phyloP scores from a whole-genome alignment of 2,888 invertebrate genomes.

The Netelia inedita region DNA sequence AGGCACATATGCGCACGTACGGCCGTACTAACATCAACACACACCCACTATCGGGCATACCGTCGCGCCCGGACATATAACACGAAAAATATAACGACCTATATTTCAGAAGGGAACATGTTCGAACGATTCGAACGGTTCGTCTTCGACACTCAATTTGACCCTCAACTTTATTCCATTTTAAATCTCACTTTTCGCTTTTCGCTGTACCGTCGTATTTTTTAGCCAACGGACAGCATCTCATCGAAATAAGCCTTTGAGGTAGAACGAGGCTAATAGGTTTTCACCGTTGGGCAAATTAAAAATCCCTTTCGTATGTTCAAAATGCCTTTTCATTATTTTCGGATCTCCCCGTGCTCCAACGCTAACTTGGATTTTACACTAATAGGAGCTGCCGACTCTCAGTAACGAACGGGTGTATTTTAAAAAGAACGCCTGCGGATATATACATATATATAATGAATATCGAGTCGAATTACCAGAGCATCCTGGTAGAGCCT shows the following conservation, averaged over 20 bases:
- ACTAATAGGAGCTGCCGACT: neutral
- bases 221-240: neutral
- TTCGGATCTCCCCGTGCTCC: slow-evolving; percentile 1
- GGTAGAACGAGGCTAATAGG: slow-evolving; percentile 27
- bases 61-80: too few relatives aligned
- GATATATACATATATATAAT: slow-evolving; percentile 65
- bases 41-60: too few relatives aligned
- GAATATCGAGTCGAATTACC: slow-evolving; percentile 70
- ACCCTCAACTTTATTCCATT: neutral
- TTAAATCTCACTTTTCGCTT: too few relatives aligned
- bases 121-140: neutral
- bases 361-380: neutral
- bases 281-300: slow-evolving; percentile 23
- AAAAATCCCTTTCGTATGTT: neutral
- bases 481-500: slow-evolving; percentile 58
- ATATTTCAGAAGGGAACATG: too few relatives aligned
- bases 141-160: too few relatives aligned
- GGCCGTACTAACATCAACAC: too few relatives aligned
- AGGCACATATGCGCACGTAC: neutral
- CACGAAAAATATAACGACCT: too few relatives aligned
- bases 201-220: neutral
- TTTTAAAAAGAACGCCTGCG: slow-evolving; percentile 27
- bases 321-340: neutral
- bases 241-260: neutral
- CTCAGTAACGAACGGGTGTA: slow-evolving; percentile 7